Conservation (phyloP, 2,113 vertebrate genomes). For the Dermatemys mawii region DNA sequence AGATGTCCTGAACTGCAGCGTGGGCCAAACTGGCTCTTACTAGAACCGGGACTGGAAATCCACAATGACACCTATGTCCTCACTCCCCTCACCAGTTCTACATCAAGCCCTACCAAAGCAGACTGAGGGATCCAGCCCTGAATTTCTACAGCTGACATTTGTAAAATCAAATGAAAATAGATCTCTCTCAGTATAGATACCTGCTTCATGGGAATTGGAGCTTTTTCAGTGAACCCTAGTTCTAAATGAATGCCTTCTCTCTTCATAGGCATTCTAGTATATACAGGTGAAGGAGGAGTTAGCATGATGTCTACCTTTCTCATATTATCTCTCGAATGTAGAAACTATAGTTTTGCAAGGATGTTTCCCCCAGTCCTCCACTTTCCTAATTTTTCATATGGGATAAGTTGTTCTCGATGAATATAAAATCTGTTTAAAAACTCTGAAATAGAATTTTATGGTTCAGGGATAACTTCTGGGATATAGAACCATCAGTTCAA, state of each 20-base stretch:
- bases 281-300: background rate
- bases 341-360: background rate
- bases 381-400: background rate
- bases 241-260: background rate
- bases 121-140: slow-evolving; percentile 14
- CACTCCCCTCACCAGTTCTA: background rate
- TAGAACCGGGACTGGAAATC: background rate
- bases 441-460: background rate
- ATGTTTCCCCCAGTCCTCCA: background rate
- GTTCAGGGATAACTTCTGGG: background rate
- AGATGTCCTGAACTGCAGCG: background rate
- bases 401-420: background rate
- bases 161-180: slow-evolving; percentile 17
- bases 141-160: slow-evolving; percentile 18
- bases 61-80: background rate
- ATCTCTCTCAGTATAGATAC: background rate
- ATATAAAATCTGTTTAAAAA: background rate
- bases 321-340: background rate
- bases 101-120: background rate
- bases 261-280: background rate
- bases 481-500: background rate
- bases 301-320: background rate
- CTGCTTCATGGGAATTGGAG: background rate
- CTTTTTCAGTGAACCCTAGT: background rate
- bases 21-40: background rate